These are phyloP conservation scores for Myotis daubentonii DNA, from an alignment of 2,797 vertebrate species.

Conservation along the genomic window DNA sequence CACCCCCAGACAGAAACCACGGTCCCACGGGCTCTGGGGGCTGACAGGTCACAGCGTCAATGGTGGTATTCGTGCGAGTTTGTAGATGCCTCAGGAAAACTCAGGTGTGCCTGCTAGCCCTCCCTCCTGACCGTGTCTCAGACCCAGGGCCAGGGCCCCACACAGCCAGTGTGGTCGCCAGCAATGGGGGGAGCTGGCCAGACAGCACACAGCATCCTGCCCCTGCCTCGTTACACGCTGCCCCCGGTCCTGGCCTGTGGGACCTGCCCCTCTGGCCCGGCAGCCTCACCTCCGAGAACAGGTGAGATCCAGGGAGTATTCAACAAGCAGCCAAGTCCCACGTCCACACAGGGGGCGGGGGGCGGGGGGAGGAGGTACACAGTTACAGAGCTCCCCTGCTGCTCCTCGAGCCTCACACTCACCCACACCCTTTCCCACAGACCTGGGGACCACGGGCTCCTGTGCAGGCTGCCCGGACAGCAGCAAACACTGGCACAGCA, in stretches of 20 bases:
- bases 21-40: neutral
- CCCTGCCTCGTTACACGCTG: neutral
- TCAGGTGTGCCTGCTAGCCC: no score
- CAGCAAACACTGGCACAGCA: fast-evolving
- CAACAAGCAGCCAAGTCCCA: no score
- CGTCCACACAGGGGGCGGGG: fast-evolving
- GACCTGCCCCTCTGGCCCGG: neutral
- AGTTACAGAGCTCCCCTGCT: neutral
- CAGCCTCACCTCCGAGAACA: neutral
- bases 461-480: no score
- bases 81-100: neutral
- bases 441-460: neutral
- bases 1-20: neutral
- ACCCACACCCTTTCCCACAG: neutral
- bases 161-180: neutral
- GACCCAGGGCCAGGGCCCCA: neutral
- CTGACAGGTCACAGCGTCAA: neutral
- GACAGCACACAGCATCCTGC: neutral
- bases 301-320: neutral
- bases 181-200: neutral
- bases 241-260: neutral
- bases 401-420: fast-evolving
- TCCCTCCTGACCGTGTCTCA: neutral
- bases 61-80: neutral
- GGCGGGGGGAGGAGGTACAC: fast-evolving